These are phyloP conservation scores for Blastomussa wellsi DNA, from an alignment of 92 coral and sea anemone genomes.

Conservation along the genomic window DNA sequence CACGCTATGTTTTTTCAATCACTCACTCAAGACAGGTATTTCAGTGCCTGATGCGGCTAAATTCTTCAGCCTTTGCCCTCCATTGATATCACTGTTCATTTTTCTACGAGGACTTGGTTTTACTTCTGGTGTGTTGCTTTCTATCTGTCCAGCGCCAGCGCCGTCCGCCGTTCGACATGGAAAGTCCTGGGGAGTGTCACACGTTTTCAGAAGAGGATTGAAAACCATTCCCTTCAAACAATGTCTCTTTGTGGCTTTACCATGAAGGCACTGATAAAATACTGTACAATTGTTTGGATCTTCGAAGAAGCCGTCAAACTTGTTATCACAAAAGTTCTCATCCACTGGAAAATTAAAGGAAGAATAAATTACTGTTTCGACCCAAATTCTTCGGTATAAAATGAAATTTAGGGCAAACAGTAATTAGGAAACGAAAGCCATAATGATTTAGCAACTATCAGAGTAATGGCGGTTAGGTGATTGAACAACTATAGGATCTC, in stretches of 20 bases:
- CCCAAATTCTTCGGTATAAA: neutral
- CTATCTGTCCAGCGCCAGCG: neutral
- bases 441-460: neutral
- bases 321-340: slow-evolving; percentile 44
- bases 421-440: too few relatives aligned
- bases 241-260: slow-evolving; percentile 45
- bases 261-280: slow-evolving; percentile 63
- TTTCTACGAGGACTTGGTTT: slow-evolving; percentile 10
- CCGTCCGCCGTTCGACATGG: slow-evolving; percentile 30
- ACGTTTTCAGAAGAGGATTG: slow-evolving; percentile 55
- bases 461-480: too few relatives aligned
- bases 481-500: too few relatives aligned
- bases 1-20: neutral
- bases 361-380: neutral
- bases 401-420: too few relatives aligned
- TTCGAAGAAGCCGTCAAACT: slow-evolving; percentile 62
- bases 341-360: slow-evolving; percentile 1
- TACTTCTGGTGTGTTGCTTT: neutral
- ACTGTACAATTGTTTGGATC: slow-evolving; percentile 72
- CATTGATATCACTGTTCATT: neutral
- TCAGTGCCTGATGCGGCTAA: neutral
- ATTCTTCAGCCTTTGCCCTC: neutral
- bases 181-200: slow-evolving; percentile 58
- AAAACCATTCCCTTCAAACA: slow-evolving; percentile 59
- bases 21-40: neutral